These are phyloP conservation scores for Anthonomus grandis DNA, from an alignment of 1,140 invertebrate genomes.

Conservation along the genomic window DNA sequence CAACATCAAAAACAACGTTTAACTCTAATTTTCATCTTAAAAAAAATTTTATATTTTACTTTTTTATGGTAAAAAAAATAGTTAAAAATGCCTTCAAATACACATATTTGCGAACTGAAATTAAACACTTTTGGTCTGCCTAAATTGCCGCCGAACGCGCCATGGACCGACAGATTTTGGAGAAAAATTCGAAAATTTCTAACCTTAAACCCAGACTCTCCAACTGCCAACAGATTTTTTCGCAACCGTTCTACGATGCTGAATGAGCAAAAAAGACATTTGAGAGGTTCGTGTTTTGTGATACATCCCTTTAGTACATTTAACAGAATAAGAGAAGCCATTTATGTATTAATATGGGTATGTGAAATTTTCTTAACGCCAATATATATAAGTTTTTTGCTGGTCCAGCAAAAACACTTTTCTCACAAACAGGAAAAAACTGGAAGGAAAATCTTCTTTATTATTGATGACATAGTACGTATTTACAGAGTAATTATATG, in stretches of 20 bases:
- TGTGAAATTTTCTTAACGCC: constrained; percentile 17
- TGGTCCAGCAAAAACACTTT: no score
- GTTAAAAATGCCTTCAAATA: no score
- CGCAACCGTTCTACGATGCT: constrained; percentile 17
- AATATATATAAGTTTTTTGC: constrained; percentile 19
- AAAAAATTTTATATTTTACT: no score
- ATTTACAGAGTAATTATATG: no score
- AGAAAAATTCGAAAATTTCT: constrained; percentile 13
- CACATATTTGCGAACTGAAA: constrained; percentile 17
- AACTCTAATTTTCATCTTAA: no score
- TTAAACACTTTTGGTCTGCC: constrained; percentile 10
- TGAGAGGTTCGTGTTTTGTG: constrained; percentile 6
- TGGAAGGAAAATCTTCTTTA: no score
- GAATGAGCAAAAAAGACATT: constrained; percentile 20
- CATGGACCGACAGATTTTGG: constrained; percentile 7
- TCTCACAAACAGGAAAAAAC: no score
- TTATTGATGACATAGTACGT: no score
- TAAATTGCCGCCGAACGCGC: constrained; percentile 21
- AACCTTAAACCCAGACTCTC: constrained; percentile 15
- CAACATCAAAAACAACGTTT: no score
- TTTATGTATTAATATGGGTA: constrained; percentile 23
- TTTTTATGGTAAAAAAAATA: no score
- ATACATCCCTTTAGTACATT: constrained; percentile 28
- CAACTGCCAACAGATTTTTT: constrained; percentile 15
- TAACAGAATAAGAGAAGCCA: constrained; percentile 9